Conservation (phyloP, 2,113 vertebrate species). For the rabbit (Oryctolagus cuniculus) region mOryCun1.1 NC_091433.1:116181001-116181500, state of each 20-base stretch:
- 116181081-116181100: not conserved
- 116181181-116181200: not conserved
- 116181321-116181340: not conserved
- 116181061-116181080: not conserved
- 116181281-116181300: slow-evolving; percentile 36
- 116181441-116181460: slow-evolving; percentile 32
- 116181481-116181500: slow-evolving; percentile 25
- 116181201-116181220: slow-evolving; percentile 31
- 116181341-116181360: not conserved
- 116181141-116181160: not conserved
- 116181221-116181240: not conserved
- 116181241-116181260: not conserved
- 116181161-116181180: not conserved
- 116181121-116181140: slow-evolving; percentile 8
- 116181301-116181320: not conserved
- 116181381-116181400: slow-evolving; percentile 13
- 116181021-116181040: slow-evolving; percentile 35
- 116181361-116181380: not conserved
- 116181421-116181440: not conserved
- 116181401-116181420: not conserved
- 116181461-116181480: slow-evolving; percentile 18
- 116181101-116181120: slow-evolving; percentile 1
- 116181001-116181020: not conserved
- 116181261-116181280: not conserved
- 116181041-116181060: not conserved